These are phyloP conservation scores for Pristionchus entomophagus DNA, from an alignment of 2,888 invertebrate genomes.

Conservation along the genomic window DNA sequence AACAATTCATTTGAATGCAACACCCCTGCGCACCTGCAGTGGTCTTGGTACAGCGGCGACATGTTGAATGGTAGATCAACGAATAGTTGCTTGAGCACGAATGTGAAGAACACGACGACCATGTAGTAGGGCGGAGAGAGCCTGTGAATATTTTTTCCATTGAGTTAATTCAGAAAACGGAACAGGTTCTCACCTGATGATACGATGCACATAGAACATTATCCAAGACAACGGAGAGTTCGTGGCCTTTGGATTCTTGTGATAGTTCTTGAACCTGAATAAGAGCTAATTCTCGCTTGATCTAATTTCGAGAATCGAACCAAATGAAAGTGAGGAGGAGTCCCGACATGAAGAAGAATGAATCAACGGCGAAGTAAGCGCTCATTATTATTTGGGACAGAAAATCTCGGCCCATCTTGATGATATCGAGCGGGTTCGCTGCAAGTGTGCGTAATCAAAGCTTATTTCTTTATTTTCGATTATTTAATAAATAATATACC, in stretches of 20 bases:
- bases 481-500: background rate
- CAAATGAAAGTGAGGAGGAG: slow-evolving; percentile 49
- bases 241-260: slow-evolving; percentile 44
- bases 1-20: no score
- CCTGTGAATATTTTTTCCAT: background rate
- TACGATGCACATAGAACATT: slow-evolving; percentile 54
- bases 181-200: slow-evolving; percentile 44
- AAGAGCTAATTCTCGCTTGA: background rate
- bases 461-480: background rate
- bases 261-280: slow-evolving; percentile 55
- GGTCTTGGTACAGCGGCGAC: background rate
- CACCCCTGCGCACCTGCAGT: slow-evolving; percentile 18
- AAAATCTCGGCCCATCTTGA: slow-evolving; percentile 44
- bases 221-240: slow-evolving; percentile 51
- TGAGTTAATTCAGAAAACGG: no score
- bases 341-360: slow-evolving; percentile 61
- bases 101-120: slow-evolving; percentile 8
- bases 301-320: background rate
- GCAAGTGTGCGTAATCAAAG: background rate
- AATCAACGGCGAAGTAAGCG: slow-evolving; percentile 58
- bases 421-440: slow-evolving; percentile 52
- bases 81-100: slow-evolving; percentile 1
- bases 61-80: background rate
- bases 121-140: slow-evolving; percentile 31
- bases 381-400: slow-evolving; percentile 53